Conservation (phyloP, 2,888 invertebrate species). For the Drosophila vallismaia region DNA sequence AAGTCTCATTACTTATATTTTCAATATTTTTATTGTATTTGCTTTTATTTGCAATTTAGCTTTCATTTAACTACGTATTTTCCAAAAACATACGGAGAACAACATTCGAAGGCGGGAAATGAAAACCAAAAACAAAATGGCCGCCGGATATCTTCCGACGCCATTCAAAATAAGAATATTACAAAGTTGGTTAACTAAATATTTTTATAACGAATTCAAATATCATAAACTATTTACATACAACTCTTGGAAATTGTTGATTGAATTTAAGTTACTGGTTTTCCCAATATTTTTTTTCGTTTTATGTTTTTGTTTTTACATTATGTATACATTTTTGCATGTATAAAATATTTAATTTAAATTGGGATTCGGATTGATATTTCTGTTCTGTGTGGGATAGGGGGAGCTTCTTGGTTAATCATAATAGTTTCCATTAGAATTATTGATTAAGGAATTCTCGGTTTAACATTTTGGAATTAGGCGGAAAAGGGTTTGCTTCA, state of each 20-base stretch:
- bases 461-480: constrained; percentile 21
- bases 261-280: constrained; percentile 30
- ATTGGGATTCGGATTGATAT: constrained; percentile 66
- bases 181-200: constrained; percentile 18
- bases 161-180: constrained; percentile 15
- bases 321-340: constrained; percentile 54
- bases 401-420: constrained; percentile 25
- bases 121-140: constrained; percentile 55
- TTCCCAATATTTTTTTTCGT: constrained; percentile 12
- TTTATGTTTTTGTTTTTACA: constrained; percentile 55
- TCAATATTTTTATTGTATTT: constrained; percentile 61
- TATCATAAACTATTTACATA: constrained; percentile 70
- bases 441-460: constrained; percentile 55
- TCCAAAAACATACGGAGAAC: constrained; percentile 63
- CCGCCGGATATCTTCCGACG: constrained; percentile 12
- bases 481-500: constrained; percentile 23
- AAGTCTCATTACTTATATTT: constrained; percentile 8
- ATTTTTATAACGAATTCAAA: constrained; percentile 48
- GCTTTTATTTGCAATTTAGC: constrained; percentile 75
- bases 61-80: constrained; percentile 73
- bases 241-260: constrained; percentile 52
- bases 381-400: constrained; percentile 37
- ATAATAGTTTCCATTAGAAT: constrained; percentile 51
- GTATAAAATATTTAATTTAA: constrained; percentile 72
- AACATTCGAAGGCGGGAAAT: constrained; percentile 54